phyloP scores from a whole-genome alignment of 2,888 invertebrate species.

The Tuta absoluta region DNA sequence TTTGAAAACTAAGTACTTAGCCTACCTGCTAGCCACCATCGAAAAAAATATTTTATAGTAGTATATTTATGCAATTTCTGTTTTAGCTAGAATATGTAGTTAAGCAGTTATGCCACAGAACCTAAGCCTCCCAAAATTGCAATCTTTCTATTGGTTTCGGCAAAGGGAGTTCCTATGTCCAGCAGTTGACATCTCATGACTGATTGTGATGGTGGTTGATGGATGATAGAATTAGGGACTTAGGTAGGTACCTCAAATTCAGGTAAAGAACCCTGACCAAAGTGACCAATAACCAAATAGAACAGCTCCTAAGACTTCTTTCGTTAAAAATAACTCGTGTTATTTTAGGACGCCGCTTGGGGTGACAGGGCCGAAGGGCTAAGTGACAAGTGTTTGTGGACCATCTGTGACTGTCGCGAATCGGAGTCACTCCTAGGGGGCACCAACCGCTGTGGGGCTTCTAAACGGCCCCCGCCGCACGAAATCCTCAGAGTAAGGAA shows the following conservation, averaged over 20 bases:
- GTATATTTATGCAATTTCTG: no score
- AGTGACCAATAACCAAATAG: no score
- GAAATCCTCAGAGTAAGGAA: background rate
- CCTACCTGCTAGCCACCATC: background rate
- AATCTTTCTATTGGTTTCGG: no score
- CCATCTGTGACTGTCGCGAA: slow-evolving; percentile 56
- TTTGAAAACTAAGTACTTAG: background rate
- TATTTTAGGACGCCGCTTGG: slow-evolving; percentile 38
- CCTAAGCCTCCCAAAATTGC: no score
- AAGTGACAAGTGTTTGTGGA: slow-evolving; percentile 57
- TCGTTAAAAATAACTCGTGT: slow-evolving; percentile 3
- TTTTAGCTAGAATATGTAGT: no score
- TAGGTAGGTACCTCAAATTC: no score
- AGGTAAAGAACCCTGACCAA: no score
- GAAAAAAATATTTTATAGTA: background rate
- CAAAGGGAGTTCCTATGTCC: no score
- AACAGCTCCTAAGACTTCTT: background rate
- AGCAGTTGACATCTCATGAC: no score
- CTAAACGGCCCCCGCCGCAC: slow-evolving; percentile 1
- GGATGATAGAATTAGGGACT: no score
- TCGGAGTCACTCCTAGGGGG: slow-evolving; percentile 39
- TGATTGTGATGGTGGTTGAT: no score
- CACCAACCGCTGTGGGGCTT: background rate
- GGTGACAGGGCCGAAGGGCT: slow-evolving; percentile 30
- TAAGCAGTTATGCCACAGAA: no score